Evolutionary conservation across 1,140 invertebrate species (phyloP), one percentile per base, ranked within the genome.

Genomic region (Leptestheria dahalacensis): DNA sequence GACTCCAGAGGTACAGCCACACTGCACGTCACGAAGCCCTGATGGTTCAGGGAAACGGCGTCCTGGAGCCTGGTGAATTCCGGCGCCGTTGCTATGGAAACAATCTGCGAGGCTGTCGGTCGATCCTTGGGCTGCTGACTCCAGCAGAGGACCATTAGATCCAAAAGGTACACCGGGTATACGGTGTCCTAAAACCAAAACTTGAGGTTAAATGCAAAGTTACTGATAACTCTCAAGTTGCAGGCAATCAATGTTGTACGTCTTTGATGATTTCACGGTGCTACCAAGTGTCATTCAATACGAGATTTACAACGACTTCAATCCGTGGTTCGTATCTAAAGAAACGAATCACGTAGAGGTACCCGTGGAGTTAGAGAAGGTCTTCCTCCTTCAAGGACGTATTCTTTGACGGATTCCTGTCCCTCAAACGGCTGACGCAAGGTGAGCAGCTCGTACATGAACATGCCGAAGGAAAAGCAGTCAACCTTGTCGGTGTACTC

Each of bases 401-500:
- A 90, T 66, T 97, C 92, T 69, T 96, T 97, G 2, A 97, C 89
- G 15, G 91, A 88, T 68, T 96, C 93, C 66, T 95, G 87, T 64
- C 91, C 81, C 67, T 96, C 91, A 67, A 97, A 97, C 0, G 96
- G 95, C 68, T 91, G 88, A 53, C 91, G 84, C 26, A 97, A 76
- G 3, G 91, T 94, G 15, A 97, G 73, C 48, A 98, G 76, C 72
- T 99, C 96, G 72, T 97, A 99, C 61, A 99, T 78, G 65, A 98
- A 90, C 93, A 99, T 98, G n/a, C 92, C 94, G 75, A 97, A 98
- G 0, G 94, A 97, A 70, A 97, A 99, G 64, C 92, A 94, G 69
- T 99, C 96, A 15, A 97, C 92, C 77, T 97, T 98, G 70, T 97
- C 93, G 0, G 93, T 97, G 67, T 99, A 99, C 65, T 96, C 94